These are phyloP conservation scores for Promerops cafer DNA, from an alignment of 2,113 vertebrate genomes.

Conservation along the genomic window DNA sequence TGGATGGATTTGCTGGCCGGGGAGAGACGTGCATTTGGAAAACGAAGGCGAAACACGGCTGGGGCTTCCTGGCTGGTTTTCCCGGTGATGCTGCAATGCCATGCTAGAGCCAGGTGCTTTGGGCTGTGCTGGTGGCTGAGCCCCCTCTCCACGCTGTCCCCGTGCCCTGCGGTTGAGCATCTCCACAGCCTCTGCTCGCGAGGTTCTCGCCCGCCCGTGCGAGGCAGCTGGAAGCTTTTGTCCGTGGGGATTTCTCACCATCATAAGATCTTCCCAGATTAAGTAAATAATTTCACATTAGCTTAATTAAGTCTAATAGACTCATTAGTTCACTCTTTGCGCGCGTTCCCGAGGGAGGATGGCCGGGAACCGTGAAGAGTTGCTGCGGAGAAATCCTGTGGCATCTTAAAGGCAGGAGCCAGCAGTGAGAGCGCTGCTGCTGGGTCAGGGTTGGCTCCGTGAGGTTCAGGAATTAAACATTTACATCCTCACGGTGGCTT, in stretches of 20 bases:
- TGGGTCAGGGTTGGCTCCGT: neutral
- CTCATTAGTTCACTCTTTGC: conserved; percentile 68
- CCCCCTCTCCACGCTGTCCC: neutral
- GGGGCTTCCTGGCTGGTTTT: neutral
- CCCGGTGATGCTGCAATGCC: fast-evolving
- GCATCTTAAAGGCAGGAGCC: neutral
- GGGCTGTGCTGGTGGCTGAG: neutral
- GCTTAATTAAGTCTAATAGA: conserved; percentile 73
- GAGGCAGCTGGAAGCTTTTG: neutral
- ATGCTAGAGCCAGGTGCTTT: neutral
- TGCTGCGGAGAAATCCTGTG: neutral
- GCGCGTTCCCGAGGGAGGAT: neutral
- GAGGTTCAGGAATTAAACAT: neutral
- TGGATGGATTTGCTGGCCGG: neutral
- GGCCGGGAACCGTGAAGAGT: conserved; percentile 48
- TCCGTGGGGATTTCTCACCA: conserved; percentile 34
- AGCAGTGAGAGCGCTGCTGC: neutral
- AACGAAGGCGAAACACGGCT: fast-evolving
- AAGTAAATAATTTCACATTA: conserved; percentile 69
- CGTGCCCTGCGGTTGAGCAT: fast-evolving
- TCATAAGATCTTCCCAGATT: conserved; percentile 57
- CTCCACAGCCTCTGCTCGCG: fast-evolving
- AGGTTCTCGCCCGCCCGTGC: neutral
- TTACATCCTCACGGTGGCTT: fast-evolving
- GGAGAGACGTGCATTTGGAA: neutral